These are phyloP conservation scores for Gymnobelideus leadbeateri DNA, from an alignment of 2,113 vertebrate genomes.

Conservation along the genomic window DNA sequence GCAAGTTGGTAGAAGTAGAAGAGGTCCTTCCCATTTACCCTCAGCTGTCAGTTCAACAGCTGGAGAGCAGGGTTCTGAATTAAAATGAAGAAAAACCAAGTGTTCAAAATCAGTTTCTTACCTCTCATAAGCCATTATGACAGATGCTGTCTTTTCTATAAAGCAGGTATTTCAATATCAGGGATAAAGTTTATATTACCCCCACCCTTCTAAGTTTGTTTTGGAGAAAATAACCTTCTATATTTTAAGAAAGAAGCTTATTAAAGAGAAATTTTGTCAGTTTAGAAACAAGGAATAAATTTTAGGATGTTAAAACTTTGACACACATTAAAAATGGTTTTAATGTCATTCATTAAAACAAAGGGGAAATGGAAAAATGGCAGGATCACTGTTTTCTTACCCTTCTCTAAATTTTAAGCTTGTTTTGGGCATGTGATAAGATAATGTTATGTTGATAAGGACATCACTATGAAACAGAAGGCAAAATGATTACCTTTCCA, in stretches of 20 bases:
- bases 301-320: slow-evolving; percentile 22
- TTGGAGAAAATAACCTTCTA: not conserved
- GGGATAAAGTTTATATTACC: not conserved
- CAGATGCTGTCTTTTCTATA: slow-evolving; percentile 16
- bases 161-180: not conserved
- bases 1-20: not conserved
- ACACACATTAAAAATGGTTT: not conserved
- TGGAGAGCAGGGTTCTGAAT: slow-evolving; percentile 17
- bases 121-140: slow-evolving; percentile 9
- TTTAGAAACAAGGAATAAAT: not conserved
- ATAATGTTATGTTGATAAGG: slow-evolving; percentile 14
- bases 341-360: not conserved
- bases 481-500: not conserved
- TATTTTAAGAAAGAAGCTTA: not conserved
- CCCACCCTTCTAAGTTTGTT: not conserved
- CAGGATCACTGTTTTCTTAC: not conserved
- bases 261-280: not conserved
- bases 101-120: slow-evolving; percentile 13
- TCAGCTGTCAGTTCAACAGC: not conserved
- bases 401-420: slow-evolving; percentile 4
- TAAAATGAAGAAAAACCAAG: not conserved
- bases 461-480: slow-evolving; percentile 27
- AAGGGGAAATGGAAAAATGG: not conserved
- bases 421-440: slow-evolving; percentile 1
- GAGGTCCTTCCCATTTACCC: not conserved